Base-by-base conservation (phyloP, 2,797 vertebrate genomes). In the Aphelocoma californica region DNA sequence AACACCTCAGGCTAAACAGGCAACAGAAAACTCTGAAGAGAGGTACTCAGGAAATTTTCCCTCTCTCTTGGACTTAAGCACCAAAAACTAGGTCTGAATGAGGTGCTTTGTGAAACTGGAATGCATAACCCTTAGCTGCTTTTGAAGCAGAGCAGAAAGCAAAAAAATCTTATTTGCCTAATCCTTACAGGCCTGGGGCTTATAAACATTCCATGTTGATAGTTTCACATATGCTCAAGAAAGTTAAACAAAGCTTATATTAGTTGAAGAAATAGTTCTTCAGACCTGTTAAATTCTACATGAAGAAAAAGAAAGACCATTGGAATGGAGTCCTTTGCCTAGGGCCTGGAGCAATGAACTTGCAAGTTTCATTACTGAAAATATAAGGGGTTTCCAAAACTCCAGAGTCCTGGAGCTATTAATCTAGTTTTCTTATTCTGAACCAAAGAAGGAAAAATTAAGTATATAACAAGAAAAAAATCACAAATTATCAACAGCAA, bases 61-160 rank as follows among this genome's bases (percentile, higher is more conserved):
- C 40, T 47, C 60, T 84, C 12, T 73, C 28, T 70, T 74, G 45
- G 34, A 71, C 21, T 80, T 64, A 48, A 60, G 40, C 17, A 64
- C 29, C 60, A 77, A 58, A 88, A 81, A 31, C 28, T 60, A 73
- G 38, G 17, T 60, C 78, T 95, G 81, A 94, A 93, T 82, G 61
- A 95, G 53, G 92, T 82, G 18, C 74, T 95, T 89, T 85, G 86
- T 92, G 74, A 85, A 94, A 66, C 31, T 48, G 74, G 84, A 50
- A 60, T 77, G 38, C 28, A 53, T 53, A 93, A 89, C 42, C 19
- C 44, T n/a, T 58, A 73, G 78, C 38, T 60, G 21, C 79, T 91
- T 93, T 82, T 89, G 75, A 96, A 93, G 69, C 51, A 87, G 64
- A 85, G 1, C 18, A 96, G 75, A 89, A 82, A 87, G 47, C 9